Evolutionary conservation across 2,797 vertebrate genomes (phyloP).

Genomic region (Diceros bicornis): DNA sequence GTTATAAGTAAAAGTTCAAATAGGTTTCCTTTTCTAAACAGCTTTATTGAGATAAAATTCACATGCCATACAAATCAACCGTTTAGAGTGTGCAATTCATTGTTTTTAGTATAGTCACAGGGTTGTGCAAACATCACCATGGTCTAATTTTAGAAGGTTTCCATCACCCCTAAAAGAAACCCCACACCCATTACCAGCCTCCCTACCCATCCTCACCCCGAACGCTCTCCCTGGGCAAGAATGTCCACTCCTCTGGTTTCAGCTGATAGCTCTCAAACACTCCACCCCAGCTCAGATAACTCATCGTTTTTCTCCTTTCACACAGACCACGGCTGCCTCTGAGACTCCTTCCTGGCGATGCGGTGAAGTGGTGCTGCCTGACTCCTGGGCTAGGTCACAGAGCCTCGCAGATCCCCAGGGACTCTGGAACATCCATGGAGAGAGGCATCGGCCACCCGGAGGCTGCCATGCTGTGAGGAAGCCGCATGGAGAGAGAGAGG

Average conservation of each 20-base stretch:
- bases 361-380: rapidly evolving
- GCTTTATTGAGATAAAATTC: neutral
- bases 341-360: neutral
- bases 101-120: neutral
- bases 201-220: neutral
- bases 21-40: neutral
- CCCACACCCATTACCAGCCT: neutral
- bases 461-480: neutral
- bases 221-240: neutral
- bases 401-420: neutral
- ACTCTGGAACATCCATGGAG: neutral
- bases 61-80: neutral
- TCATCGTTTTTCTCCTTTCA: neutral
- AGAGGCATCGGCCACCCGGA: neutral
- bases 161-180: neutral
- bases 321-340: neutral
- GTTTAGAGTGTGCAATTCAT: neutral
- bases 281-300: neutral
- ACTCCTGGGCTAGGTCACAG: neutral
- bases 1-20: neutral
- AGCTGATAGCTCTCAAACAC: too few relatives aligned
- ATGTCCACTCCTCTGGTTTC: neutral
- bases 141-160: neutral
- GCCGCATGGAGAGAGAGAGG: too few relatives aligned
- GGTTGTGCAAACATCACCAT: neutral